Evolutionary conservation across 2,888 invertebrate species (phyloP), one percentile per base, ranked within the genome.

Genomic region (Tridacna crocea): DNA sequence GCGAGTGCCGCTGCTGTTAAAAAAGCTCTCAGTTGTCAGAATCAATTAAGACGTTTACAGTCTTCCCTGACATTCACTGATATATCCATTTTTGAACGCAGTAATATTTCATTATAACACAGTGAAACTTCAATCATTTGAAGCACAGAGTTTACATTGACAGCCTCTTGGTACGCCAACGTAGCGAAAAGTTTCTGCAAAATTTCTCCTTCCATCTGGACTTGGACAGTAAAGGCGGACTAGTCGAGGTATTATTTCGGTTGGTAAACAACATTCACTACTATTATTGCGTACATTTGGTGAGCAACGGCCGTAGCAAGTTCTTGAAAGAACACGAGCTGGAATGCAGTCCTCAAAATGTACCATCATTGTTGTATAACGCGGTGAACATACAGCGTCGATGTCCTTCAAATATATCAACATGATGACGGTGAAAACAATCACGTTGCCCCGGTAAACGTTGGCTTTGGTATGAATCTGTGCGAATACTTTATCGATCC

Each of bases 341-440:
- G 76, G 76, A 24, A 76, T 76, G 27, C 76, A 76, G n/a, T 76
- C 68, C 36, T 76, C 76, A 58, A 55, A 58, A 46, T 68, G 66
- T 11, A 76, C 22, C 22, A 58, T 66, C 36, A 68, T 68, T 13
- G 26, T n/a, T 17, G 68, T n/a, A 48, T 48, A 76, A 17, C 66
- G 26, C 6, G 76, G 76, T 27, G 51, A 26, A 27, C 76, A 76
- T 10, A 22, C 24, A 15, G 76, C 76, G 22, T 58, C 27, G 19
- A 36, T 13, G 19, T 66, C n/a, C 26, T 51, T 61, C 15, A 72
- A 24, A 58, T 17, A 4, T 6, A n/a, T 46, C 27, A 46, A 66
- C 27, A 66, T n/a, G 46, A 66, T 46, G 4, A 66, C 11, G 2
- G 47, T 66, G 6, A 66, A 46, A 8, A 66, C 36, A 6, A 66